Conservation (phyloP, 2,113 vertebrate genomes). For the Excalfactoria chinensis region DNA sequence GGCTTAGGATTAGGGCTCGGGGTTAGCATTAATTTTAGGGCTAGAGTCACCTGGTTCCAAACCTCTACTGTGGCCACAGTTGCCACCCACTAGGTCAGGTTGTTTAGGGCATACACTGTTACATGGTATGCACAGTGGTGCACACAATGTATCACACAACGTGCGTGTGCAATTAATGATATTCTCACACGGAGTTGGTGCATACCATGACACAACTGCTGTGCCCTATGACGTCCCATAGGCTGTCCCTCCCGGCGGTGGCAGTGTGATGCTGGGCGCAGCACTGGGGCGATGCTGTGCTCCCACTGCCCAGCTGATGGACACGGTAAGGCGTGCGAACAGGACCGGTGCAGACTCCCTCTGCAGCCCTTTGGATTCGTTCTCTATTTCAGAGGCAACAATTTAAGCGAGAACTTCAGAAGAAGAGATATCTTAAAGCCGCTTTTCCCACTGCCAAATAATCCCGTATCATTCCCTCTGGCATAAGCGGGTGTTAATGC, state of each 20-base stretch:
- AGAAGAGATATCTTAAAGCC: background rate
- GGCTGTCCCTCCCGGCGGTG: too few species aligned
- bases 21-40: too few species aligned
- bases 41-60: too few species aligned
- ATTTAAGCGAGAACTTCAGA: background rate
- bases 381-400: background rate
- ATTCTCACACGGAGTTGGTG: too few species aligned
- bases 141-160: background rate
- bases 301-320: too few species aligned
- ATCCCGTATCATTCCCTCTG: background rate
- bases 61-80: background rate
- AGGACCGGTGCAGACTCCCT: fast-evolving
- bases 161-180: background rate
- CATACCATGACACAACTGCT: background rate
- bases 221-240: too few species aligned
- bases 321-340: background rate
- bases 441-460: background rate
- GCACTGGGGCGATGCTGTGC: too few species aligned
- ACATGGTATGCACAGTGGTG: too few species aligned
- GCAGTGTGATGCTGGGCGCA: too few species aligned
- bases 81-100: background rate
- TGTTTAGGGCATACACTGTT: background rate
- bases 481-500: fast-evolving
- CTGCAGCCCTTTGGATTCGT: background rate
- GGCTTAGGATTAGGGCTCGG: background rate